Conservation (phyloP, 2,888 invertebrate genomes). For the Melanotus villosus region DNA sequence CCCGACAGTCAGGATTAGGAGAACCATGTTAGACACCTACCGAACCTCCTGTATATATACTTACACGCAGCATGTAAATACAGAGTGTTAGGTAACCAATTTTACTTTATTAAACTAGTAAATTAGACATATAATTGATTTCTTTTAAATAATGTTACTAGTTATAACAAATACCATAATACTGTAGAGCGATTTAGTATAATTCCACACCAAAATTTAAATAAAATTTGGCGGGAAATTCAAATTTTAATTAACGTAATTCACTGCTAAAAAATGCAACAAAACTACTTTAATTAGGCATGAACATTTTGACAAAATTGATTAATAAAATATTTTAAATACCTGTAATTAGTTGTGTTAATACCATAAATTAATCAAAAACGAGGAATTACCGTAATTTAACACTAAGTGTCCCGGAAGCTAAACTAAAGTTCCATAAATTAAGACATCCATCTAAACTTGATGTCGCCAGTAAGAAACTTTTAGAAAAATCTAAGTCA, state of each 20-base stretch:
- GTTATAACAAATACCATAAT: no score
- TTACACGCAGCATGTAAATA: neutral
- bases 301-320: no score
- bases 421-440: conserved; percentile 61
- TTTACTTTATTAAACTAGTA: neutral
- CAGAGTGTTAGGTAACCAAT: neutral
- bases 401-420: conserved; percentile 45
- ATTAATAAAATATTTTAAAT: no score
- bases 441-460: conserved; percentile 63
- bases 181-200: no score
- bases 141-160: no score
- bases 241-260: no score
- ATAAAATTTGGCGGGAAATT: conserved; percentile 6
- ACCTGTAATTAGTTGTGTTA: no score
- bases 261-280: no score
- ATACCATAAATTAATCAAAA: no score
- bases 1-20: conserved; percentile 45
- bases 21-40: conserved; percentile 21
- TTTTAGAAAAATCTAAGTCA: conserved; percentile 59
- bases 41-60: neutral
- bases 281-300: no score
- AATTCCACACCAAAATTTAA: no score
- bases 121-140: no score
- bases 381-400: conserved; percentile 54
- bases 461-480: conserved; percentile 59